Evolutionary conservation across 2,113 vertebrate species (phyloP).

Genomic region (Maccullochella peelii): DNA sequence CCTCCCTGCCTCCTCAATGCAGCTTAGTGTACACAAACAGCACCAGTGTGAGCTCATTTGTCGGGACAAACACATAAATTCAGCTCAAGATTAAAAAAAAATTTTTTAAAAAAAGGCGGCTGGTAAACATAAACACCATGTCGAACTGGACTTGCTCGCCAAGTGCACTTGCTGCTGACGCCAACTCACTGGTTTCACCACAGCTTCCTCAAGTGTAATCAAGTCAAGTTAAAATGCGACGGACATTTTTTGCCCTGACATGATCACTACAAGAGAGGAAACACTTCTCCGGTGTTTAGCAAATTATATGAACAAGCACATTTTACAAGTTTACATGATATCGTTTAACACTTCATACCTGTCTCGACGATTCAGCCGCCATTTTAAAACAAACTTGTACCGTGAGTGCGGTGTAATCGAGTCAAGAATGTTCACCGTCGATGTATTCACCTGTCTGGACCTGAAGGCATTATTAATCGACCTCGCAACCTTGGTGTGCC

Average conservation of each 20-base stretch:
- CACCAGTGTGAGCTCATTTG: not conserved
- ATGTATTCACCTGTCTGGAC: constrained; percentile 80
- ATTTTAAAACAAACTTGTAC: constrained; percentile 84
- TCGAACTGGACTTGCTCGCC: constrained; percentile 13
- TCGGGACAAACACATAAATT: not conserved
- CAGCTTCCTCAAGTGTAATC: constrained; percentile 58
- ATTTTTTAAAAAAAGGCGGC: no score
- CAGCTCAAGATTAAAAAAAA: not conserved
- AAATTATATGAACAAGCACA: accelerated
- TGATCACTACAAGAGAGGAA: not conserved
- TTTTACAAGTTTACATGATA: constrained; percentile 40
- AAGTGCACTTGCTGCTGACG: constrained; percentile 52
- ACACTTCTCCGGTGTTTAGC: not conserved
- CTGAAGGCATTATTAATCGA: constrained; percentile 76
- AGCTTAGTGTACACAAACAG: constrained; percentile 43
- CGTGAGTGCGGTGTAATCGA: constrained; percentile 75
- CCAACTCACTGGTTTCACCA: constrained; percentile 34
- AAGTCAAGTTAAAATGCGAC: not conserved
- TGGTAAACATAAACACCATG: not conserved
- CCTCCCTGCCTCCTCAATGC: constrained; percentile 45
- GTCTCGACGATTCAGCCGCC: constrained; percentile 79
- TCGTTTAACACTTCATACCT: constrained; percentile 73
- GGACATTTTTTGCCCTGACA: not conserved
- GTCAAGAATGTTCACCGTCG: constrained; percentile 63
- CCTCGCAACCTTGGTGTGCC: not conserved